Evolutionary conservation across 2,113 vertebrate species (phyloP).

Genomic region (Myotis davidii): DNA sequence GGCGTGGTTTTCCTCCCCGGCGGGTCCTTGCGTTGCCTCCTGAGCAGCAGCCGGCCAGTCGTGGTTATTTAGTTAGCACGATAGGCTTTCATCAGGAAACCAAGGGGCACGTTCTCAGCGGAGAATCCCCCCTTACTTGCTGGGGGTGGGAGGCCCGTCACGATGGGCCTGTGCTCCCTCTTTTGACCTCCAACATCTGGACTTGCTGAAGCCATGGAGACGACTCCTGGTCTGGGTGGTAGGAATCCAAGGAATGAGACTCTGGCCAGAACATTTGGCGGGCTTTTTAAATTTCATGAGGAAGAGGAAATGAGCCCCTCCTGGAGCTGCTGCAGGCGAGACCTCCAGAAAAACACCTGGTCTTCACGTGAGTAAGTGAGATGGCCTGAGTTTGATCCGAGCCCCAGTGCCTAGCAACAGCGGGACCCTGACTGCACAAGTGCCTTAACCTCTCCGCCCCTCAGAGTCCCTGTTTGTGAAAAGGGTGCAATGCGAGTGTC

Average conservation of each 20-base stretch:
- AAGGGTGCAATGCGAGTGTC: accelerated
- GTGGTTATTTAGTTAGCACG: conserved; percentile 80
- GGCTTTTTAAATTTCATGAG: conserved; percentile 82
- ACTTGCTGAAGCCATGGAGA: conserved; percentile 72
- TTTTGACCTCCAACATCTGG: conserved; percentile 70
- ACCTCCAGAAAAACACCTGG: conserved; percentile 75
- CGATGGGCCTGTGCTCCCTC: conserved; percentile 78
- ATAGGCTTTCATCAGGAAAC: conserved; percentile 80
- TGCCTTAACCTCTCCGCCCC: accelerated
- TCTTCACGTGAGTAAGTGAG: neutral
- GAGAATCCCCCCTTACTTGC: conserved; percentile 81
- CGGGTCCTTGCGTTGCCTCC: conserved; percentile 52
- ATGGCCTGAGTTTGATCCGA: neutral
- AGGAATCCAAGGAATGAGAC: neutral
- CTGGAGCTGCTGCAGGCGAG: conserved; percentile 76
- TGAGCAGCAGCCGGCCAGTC: conserved; percentile 68
- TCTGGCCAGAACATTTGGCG: conserved; percentile 76
- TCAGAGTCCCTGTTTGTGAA: neutral
- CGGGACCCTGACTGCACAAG: neutral
- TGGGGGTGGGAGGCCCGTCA: conserved; percentile 73
- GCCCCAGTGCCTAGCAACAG: accelerated
- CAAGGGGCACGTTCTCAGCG: conserved; percentile 75
- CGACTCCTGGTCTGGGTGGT: neutral
- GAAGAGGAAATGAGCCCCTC: conserved; percentile 76
- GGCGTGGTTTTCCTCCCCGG: conserved; percentile 68